A percentile compares a stretch with the other conserved stretches of the same genome.
These are phyloP conservation scores for Alectoris magna DNA, from an alignment of 2,797 vertebrate genomes.

Conservation along the genomic window DNA sequence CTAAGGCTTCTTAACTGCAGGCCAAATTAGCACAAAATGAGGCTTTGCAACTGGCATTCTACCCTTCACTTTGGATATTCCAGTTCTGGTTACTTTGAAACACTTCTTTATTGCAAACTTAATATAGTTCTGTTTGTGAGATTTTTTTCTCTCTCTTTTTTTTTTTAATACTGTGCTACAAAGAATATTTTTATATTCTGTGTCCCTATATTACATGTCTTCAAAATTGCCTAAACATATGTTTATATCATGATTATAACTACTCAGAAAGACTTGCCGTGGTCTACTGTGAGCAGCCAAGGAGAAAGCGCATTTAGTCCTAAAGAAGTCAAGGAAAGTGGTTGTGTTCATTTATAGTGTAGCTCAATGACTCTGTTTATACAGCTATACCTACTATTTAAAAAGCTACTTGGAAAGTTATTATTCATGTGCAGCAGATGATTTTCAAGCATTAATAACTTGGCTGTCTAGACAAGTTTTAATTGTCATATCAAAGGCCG, in stretches of 20 bases:
- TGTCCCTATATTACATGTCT: constrained; percentile 60
- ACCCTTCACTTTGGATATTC: constrained; percentile 68
- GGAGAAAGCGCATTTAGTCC: constrained; percentile 57
- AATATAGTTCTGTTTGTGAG: constrained; percentile 59
- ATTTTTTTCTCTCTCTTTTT: constrained; percentile 26
- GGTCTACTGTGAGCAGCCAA: constrained; percentile 70
- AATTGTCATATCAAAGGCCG: constrained; percentile 71
- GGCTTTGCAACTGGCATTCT: constrained; percentile 46
- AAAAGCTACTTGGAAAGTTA: constrained; percentile 72
- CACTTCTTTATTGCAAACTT: constrained; percentile 55
- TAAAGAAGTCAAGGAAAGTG: constrained; percentile 68
- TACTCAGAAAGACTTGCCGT: constrained; percentile 51
- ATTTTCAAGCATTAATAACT: constrained; percentile 71
- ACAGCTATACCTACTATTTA: constrained; percentile 66
- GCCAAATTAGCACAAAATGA: constrained; percentile 62
- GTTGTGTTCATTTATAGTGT: constrained; percentile 72
- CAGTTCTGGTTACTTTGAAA: constrained; percentile 68
- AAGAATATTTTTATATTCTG: constrained; percentile 58
- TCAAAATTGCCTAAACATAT: constrained; percentile 62
- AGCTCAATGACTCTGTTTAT: constrained; percentile 68
- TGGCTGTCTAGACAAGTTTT: constrained; percentile 73
- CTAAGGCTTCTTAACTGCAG: constrained; percentile 66
- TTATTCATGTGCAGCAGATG: constrained; percentile 66
- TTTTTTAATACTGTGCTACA: constrained; percentile 44
- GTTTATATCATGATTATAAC: constrained; percentile 46